Conservation (phyloP, 2,113 vertebrate genomes). For the Dasyurus viverrinus region DNA sequence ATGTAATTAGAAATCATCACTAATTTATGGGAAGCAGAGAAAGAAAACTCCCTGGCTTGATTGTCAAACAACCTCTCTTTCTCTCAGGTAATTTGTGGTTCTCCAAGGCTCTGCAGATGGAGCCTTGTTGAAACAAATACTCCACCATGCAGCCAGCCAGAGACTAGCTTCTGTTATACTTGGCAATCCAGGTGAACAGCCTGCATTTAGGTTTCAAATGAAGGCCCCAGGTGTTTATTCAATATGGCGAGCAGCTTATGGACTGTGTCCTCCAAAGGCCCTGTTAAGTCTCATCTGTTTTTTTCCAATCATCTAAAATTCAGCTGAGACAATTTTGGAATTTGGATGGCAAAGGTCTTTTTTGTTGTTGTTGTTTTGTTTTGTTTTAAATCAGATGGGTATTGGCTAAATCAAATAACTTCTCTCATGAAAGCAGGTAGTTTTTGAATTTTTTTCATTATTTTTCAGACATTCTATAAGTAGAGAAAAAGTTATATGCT, state of each 20-base stretch:
- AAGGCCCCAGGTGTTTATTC: conserved; percentile 81
- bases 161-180: conserved; percentile 80
- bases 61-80: neutral
- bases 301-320: conserved; percentile 65
- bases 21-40: conserved; percentile 38
- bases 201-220: conserved; percentile 80
- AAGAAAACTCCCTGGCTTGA: accelerated
- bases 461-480: conserved; percentile 24
- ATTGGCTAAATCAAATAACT: conserved; percentile 60
- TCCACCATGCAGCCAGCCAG: conserved; percentile 53
- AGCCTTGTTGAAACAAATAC: conserved; percentile 61
- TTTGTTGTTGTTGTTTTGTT: neutral
- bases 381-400: conserved; percentile 18
- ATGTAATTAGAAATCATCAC: conserved; percentile 71
- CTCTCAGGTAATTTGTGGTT: conserved; percentile 36
- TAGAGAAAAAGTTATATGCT: neutral
- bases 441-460: neutral
- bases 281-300: conserved; percentile 64
- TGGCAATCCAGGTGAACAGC: conserved; percentile 85
- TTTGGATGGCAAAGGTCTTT: conserved; percentile 59
- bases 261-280: conserved; percentile 67
- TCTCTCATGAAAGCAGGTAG: conserved; percentile 45
- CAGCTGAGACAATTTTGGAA: conserved; percentile 72
- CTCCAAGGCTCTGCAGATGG: conserved; percentile 74
- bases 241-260: conserved; percentile 81